phyloP scores from a whole-genome alignment of 2,113 vertebrate species.

The Mesoclemmys tuberculata region DNA sequence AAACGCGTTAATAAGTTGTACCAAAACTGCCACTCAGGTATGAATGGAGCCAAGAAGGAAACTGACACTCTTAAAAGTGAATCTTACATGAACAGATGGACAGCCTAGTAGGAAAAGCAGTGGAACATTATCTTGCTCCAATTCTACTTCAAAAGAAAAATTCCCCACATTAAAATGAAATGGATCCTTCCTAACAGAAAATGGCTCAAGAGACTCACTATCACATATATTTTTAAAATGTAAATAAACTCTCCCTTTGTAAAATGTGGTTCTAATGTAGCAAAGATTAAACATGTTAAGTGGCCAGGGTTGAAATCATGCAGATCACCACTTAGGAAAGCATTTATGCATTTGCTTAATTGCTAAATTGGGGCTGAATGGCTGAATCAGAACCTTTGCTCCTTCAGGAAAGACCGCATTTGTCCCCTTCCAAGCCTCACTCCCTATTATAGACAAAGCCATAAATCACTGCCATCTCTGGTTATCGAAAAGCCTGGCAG shows the following conservation, averaged over 20 bases:
- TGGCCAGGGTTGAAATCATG: not conserved
- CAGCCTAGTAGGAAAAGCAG: not conserved
- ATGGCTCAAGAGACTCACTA: accelerated
- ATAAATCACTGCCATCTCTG: accelerated
- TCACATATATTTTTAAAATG: not conserved
- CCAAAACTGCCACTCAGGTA: not conserved
- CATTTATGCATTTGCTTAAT: not conserved
- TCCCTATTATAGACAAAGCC: not conserved
- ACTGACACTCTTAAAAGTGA: not conserved
- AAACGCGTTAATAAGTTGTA: not conserved
- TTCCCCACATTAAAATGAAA: not conserved
- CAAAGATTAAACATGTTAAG: not conserved
- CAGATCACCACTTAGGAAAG: not conserved
- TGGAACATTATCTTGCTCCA: not conserved
- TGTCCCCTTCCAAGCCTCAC: not conserved
- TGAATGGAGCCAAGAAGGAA: not conserved
- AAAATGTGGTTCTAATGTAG: not conserved
- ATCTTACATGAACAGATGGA: not conserved
- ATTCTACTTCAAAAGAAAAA: too few species aligned
- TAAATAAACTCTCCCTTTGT: accelerated
- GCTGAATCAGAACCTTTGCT: not conserved
- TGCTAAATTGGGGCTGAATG: accelerated
- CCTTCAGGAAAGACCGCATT: not conserved
- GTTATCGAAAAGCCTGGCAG: not conserved
- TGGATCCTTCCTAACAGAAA: not conserved